phyloP scores from a whole-genome alignment of 1,140 invertebrate species.

The Listronotus bonariensis region DNA sequence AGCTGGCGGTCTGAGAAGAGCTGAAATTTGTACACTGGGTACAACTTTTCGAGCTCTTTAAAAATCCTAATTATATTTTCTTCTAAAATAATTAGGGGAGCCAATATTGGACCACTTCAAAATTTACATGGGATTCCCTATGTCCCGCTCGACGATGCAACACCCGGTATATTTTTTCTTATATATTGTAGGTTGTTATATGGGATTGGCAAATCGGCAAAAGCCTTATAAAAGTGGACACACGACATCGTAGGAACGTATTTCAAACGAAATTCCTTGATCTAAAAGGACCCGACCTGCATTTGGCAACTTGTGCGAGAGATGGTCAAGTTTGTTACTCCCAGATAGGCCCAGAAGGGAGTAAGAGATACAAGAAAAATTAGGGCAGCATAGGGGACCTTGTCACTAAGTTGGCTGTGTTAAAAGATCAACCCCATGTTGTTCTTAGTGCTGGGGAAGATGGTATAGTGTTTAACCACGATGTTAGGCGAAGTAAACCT shows the following conservation, averaged over 20 bases:
- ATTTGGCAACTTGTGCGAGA: conserved; percentile 84
- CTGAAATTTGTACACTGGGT: too few species aligned
- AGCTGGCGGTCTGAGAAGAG: too few species aligned
- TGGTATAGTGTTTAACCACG: conserved; percentile 77
- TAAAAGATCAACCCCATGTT: conserved; percentile 74
- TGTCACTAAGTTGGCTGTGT: conserved; percentile 80
- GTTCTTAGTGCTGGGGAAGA: conserved; percentile 90
- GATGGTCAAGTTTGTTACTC: conserved; percentile 78
- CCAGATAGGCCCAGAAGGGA: conserved; percentile 56
- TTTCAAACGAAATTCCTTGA: conserved; percentile 81
- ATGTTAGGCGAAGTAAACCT: conserved; percentile 73
- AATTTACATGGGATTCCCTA: too few species aligned
- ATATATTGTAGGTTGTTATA: conserved; percentile 63
- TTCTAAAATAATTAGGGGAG: too few species aligned
- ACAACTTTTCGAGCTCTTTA: too few species aligned
- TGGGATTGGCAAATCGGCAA: conserved; percentile 89
- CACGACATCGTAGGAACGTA: conserved; percentile 84
- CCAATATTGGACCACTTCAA: too few species aligned
- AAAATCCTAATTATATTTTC: too few species aligned
- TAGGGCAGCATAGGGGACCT: conserved; percentile 73
- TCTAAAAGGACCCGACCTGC: conserved; percentile 68
- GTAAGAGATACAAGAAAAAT: conserved; percentile 61
- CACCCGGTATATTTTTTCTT: too few species aligned
- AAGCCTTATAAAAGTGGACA: conserved; percentile 68
- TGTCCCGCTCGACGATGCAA: too few species aligned